Evolutionary conservation across 2,888 invertebrate species (phyloP).

Genomic region (Caenorhabditis angaria): DNA sequence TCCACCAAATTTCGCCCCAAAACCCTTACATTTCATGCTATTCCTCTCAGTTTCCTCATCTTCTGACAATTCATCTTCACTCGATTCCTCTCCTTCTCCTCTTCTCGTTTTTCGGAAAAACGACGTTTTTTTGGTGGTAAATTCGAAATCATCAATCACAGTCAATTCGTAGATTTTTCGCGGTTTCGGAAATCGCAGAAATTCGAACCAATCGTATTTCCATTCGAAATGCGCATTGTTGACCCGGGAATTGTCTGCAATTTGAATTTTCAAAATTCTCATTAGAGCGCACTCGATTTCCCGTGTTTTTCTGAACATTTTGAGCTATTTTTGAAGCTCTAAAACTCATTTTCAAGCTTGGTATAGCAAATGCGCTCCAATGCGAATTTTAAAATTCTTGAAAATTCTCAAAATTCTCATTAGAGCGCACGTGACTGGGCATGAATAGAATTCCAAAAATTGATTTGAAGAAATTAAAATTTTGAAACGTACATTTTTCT

Average conservation of each 20-base stretch:
- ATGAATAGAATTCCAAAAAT: too few relatives aligned
- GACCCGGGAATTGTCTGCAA: constrained; percentile 15
- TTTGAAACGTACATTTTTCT: constrained; percentile 3
- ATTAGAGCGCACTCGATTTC: too few relatives aligned
- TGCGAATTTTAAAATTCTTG: too few relatives aligned
- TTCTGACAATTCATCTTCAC: not conserved
- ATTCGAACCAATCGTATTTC: not conserved
- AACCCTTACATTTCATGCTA: not conserved
- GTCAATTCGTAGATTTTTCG: constrained; percentile 19
- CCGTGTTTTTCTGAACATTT: too few relatives aligned
- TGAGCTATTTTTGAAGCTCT: too few relatives aligned
- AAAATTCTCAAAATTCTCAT: not conserved
- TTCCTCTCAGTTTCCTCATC: not conserved
- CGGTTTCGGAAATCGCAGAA: constrained; percentile 16
- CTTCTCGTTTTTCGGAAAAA: not conserved
- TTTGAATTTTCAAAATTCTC: not conserved
- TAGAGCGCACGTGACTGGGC: not conserved
- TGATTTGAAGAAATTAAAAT: too few relatives aligned
- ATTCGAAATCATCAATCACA: constrained; percentile 3
- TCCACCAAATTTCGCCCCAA: too few relatives aligned
- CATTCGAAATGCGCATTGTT: constrained; percentile 5
- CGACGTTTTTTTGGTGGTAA: not conserved
- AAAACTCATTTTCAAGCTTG: too few relatives aligned
- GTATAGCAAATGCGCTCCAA: too few relatives aligned
- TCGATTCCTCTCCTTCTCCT: not conserved